Percentiles rank a stretch among this genome's conserved stretches.
Evolutionary conservation across 2,888 invertebrate genomes (phyloP).

Genomic region (Zootermopsis nevadensis): DNA sequence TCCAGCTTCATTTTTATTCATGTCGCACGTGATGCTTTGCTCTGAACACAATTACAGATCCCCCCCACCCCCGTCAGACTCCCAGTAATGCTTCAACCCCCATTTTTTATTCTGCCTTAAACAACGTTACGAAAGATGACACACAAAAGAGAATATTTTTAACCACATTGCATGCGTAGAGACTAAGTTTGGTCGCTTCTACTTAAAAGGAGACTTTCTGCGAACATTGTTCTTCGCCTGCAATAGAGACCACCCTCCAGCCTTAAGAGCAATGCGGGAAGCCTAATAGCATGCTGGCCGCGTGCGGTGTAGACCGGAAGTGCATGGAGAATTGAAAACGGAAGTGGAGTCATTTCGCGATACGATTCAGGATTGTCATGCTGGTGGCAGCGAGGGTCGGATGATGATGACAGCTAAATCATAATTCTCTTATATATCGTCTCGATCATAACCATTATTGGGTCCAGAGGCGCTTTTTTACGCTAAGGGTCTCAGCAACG

Average conservation of each 20-base stretch:
- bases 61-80: too few species aligned
- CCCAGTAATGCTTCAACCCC: too few species aligned
- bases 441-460: conserved; percentile 5
- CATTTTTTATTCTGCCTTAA: neutral
- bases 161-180: neutral
- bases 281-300: conserved; percentile 6
- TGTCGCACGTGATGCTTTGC: too few species aligned
- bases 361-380: neutral
- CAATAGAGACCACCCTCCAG: neutral
- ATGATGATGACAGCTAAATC: conserved; percentile 38
- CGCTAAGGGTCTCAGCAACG: neutral
- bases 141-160: neutral
- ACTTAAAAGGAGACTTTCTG: neutral
- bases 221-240: neutral
- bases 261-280: neutral
- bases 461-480: neutral
- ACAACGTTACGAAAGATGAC: neutral
- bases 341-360: conserved; percentile 39
- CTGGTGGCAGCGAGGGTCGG: conserved; percentile 8
- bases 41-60: too few species aligned
- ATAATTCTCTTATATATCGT: conserved; percentile 21
- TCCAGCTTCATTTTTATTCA: too few species aligned
- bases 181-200: too few species aligned
- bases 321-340: conserved; percentile 16
- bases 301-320: conserved; percentile 26